Evolutionary conservation across 2,113 vertebrate genomes (phyloP).

Genomic region (Zosterops borbonicus): DNA sequence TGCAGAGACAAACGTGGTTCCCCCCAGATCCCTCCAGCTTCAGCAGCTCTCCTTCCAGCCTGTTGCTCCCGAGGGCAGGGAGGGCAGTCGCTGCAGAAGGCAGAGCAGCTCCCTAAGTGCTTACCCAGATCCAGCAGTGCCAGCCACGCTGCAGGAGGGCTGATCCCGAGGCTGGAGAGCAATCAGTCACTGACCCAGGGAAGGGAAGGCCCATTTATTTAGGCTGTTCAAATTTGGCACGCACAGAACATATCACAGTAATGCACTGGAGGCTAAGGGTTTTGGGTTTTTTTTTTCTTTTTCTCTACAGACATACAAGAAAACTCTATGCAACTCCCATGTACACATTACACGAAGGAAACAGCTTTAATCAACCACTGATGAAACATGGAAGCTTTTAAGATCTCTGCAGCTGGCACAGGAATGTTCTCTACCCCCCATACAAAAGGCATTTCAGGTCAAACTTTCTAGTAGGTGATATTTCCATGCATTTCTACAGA

Average conservation of each 20-base stretch:
- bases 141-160: neutral
- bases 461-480: constrained; percentile 55
- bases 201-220: constrained; percentile 57
- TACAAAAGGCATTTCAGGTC: constrained; percentile 67
- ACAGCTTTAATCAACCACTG: constrained; percentile 68
- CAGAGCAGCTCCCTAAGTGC: neutral
- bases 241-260: constrained; percentile 56
- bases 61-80: accelerated
- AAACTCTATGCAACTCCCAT: constrained; percentile 72
- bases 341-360: constrained; percentile 69
- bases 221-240: constrained; percentile 34
- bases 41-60: neutral
- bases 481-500: constrained; percentile 66
- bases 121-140: neutral
- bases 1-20: neutral
- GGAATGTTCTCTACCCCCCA: constrained; percentile 43
- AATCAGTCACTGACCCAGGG: constrained; percentile 44
- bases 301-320: constrained; percentile 67
- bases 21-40: neutral
- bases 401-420: constrained; percentile 64
- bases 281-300: neutral
- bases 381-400: constrained; percentile 63
- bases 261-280: constrained; percentile 45
- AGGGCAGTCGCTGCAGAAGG: neutral
- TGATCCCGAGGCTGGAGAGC: neutral